phyloP scores from a whole-genome alignment of 1,140 invertebrate species.

The Antheraea mylitta region DNA sequence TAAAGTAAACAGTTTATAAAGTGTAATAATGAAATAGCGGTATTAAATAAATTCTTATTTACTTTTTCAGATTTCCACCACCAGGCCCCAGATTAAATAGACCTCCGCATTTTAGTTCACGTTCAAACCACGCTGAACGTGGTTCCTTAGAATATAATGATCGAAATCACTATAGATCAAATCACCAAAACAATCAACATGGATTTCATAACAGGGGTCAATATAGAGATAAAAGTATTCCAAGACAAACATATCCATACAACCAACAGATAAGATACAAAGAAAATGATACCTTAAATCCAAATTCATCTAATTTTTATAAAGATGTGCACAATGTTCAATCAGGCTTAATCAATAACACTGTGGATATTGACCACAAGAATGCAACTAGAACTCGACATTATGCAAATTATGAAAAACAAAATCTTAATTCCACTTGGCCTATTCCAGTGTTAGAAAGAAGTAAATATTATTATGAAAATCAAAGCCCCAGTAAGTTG shows the following conservation, averaged over 20 bases:
- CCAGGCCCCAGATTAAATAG: slow-evolving; percentile 37
- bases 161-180: slow-evolving; percentile 38
- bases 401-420: slow-evolving; percentile 16
- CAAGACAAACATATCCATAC: slow-evolving; percentile 4
- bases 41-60: slow-evolving; percentile 7
- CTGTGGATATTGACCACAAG: slow-evolving; percentile 61
- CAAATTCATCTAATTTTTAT: slow-evolving; percentile 33
- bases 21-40: neutral
- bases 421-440: slow-evolving; percentile 36
- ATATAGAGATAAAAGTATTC: slow-evolving; percentile 20
- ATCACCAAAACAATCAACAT: slow-evolving; percentile 29
- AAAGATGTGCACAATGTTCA: slow-evolving; percentile 28
- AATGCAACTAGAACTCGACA: slow-evolving; percentile 22
- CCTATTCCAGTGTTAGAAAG: slow-evolving; percentile 24
- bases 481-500: slow-evolving; percentile 28
- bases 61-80: slow-evolving; percentile 53
- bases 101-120: slow-evolving; percentile 21
- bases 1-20: neutral
- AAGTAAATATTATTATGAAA: slow-evolving; percentile 34
- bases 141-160: slow-evolving; percentile 28
- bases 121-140: slow-evolving; percentile 25
- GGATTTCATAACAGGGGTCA: slow-evolving; percentile 33
- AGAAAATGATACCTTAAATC: slow-evolving; percentile 21
- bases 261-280: slow-evolving; percentile 21
- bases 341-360: slow-evolving; percentile 45